Evolutionary conservation across 2,797 vertebrate genomes (phyloP).

Genomic region (Pseudocheirus occidentalis): DNA sequence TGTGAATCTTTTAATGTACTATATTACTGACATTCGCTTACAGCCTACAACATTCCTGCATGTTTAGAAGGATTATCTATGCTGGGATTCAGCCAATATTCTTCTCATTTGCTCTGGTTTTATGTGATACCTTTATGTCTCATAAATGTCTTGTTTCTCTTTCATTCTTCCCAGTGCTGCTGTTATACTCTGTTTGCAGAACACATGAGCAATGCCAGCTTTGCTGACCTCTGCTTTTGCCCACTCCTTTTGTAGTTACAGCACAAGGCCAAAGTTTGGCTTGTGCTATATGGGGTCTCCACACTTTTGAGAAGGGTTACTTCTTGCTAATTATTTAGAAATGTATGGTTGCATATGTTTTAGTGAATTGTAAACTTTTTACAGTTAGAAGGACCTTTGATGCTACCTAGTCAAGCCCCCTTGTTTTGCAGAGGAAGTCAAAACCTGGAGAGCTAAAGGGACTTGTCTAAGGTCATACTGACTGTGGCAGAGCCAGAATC

Average conservation of each 20-base stretch:
- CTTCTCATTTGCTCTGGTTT: conserved; percentile 81
- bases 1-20: conserved; percentile 80
- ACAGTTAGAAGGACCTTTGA: conserved; percentile 55
- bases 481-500: neutral
- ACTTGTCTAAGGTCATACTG: neutral
- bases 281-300: conserved; percentile 59
- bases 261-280: conserved; percentile 46
- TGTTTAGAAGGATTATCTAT: conserved; percentile 84
- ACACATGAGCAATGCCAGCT: conserved; percentile 64
- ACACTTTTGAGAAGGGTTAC: conserved; percentile 62
- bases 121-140: conserved; percentile 81
- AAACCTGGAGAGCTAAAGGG: neutral
- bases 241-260: conserved; percentile 64
- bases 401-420: conserved; percentile 52
- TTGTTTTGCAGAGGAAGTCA: conserved; percentile 19
- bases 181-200: conserved; percentile 69
- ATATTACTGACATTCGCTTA: conserved; percentile 82
- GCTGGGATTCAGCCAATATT: conserved; percentile 80
- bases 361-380: conserved; percentile 30
- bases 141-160: conserved; percentile 82
- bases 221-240: conserved; percentile 66
- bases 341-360: conserved; percentile 60
- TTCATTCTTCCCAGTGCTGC: conserved; percentile 75
- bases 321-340: conserved; percentile 72
- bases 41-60: conserved; percentile 83